Conservation (phyloP, 2,113 vertebrate genomes). For the Channa maculata region DNA sequence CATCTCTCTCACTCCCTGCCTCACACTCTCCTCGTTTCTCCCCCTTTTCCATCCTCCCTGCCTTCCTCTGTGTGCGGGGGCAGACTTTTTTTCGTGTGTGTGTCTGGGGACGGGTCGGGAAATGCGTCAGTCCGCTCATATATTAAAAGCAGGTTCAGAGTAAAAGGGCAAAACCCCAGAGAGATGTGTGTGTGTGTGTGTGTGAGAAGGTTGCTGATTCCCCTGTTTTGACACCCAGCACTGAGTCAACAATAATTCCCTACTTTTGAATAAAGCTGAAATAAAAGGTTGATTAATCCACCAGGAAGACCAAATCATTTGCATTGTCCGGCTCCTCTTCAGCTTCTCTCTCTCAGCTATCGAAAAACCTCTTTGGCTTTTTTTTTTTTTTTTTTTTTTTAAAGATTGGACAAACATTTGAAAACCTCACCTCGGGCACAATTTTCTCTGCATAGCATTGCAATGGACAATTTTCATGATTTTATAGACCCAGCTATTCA, state of each 20-base stretch:
- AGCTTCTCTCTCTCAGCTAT: no score
- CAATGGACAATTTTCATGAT: no score
- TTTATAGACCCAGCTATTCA: no score
- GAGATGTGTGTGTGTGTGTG: conserved; percentile 12
- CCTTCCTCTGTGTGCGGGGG: conserved; percentile 72
- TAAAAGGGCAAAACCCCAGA: conserved; percentile 43
- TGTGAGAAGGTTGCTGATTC: conserved; percentile 45
- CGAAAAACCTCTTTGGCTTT: no score
- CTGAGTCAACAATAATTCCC: conserved; percentile 25
- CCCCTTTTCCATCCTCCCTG: conserved; percentile 52
- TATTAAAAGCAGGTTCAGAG: conserved; percentile 67
- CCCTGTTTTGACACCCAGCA: conserved; percentile 32
- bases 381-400: no score
- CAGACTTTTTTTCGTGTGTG: conserved; percentile 43
- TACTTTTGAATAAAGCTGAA: no score
- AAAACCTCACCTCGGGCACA: no score
- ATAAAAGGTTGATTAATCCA: no score
- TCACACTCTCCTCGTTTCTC: conserved; percentile 42
- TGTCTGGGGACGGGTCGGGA: conserved; percentile 74
- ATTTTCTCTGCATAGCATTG: no score
- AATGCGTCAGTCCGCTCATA: conserved; percentile 69
- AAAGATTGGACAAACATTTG: no score
- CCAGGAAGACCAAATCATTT: no score
- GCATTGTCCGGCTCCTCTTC: no score
- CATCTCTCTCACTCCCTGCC: conserved; percentile 53